These are phyloP conservation scores for Dolichotis patagonum DNA, from an alignment of 2,113 vertebrate genomes.

Conservation along the genomic window DNA sequence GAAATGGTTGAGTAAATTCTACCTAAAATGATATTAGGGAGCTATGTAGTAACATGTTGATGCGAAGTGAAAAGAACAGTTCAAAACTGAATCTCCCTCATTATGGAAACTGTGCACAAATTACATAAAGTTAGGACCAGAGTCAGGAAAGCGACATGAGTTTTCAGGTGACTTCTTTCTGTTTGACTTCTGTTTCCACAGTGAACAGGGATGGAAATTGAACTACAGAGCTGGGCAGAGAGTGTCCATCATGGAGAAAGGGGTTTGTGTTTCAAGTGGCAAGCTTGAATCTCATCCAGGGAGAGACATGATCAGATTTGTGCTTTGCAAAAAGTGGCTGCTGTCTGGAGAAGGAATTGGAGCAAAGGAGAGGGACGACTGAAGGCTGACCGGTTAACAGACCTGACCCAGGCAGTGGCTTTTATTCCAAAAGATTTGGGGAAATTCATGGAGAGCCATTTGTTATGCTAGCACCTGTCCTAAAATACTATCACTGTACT, in stretches of 20 bases:
- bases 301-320: not conserved
- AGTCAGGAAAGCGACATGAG: not conserved
- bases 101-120: not conserved
- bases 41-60: not conserved
- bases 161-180: not conserved
- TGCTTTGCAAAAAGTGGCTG: not conserved
- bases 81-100: not conserved
- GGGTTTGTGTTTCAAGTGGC: not conserved
- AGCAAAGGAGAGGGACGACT: not conserved
- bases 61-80: constrained; percentile 9
- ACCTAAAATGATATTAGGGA: not conserved
- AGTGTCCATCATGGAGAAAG: not conserved
- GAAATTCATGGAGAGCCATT: not conserved
- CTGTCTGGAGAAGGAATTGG: not conserved
- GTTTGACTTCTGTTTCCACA: not conserved
- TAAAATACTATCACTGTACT: constrained; percentile 4
- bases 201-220: not conserved
- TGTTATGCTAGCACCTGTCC: not conserved
- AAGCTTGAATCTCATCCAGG: constrained; percentile 34
- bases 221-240: not conserved
- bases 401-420: not conserved
- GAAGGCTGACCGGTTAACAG: not conserved
- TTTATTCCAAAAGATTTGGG: not conserved
- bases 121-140: not conserved
- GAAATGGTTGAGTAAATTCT: not conserved